Base-by-base conservation (phyloP, 2,888 invertebrate genomes). In the Drosophila formosana region DNA sequence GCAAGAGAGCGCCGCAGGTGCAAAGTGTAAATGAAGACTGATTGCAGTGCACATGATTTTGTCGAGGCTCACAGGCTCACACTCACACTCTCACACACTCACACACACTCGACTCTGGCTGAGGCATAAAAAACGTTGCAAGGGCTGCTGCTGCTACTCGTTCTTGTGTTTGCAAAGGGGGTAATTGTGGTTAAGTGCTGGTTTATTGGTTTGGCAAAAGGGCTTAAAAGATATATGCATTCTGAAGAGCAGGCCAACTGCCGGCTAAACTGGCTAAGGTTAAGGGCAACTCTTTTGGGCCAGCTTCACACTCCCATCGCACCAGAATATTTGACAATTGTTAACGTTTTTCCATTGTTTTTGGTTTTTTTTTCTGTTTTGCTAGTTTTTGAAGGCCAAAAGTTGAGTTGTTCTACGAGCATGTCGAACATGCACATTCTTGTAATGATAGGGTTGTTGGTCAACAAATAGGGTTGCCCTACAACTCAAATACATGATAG, bases 151-250 rank as follows among this genome's bases (percentile, higher is more conserved):
- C 58, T 47, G 41, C 53, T 66, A 52, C 75, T 79, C 67, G 72
- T 72, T 58, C 87, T 86, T 82, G 76, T 88, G 76, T 88, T 85
- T 82, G 78, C 80, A 78, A 75, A 88, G 78, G 76, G 74, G 81
- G 88, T 88, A 90, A 90, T 90, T 90, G 88, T 87, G 83, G 85
- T 87, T 90, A 90, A 90, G 82, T 90, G 89, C 80, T 79, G 85
- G 85, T 84, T 87, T 89, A 89, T 87, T 88, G 89, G 86, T 77
- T 87, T 77, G 86, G 88, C 79, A 85, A 79, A 78, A 89, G 75
- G 82, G 78, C 80, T 88, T 82, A 77, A 82, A 82, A 88, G 77
- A 83, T 87, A 76, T 60, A 68, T 81, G 70, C 67, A 84, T 81
- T 75, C 72, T 65, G 66, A 50, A 50, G 70, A 55, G 69, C 72